Evolutionary conservation across 1,140 invertebrate species (phyloP).

Genomic region (Drosophila suzukii): DNA sequence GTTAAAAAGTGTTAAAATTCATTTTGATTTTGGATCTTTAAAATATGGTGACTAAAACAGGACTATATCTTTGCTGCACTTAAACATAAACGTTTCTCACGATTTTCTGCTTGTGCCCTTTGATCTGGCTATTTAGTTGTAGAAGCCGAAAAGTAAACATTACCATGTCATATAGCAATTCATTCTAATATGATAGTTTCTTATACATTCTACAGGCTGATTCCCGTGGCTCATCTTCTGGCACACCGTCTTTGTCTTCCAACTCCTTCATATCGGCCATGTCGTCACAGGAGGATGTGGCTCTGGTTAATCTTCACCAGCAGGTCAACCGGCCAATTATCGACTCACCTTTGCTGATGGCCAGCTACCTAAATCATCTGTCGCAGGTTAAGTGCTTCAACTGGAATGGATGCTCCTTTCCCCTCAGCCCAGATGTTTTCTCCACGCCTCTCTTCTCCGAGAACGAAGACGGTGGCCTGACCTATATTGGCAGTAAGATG

Average conservation of each 20-base stretch:
- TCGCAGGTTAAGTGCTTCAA: constrained; percentile 91
- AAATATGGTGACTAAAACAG: not conserved
- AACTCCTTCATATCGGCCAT: constrained; percentile 96
- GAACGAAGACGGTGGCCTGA: constrained; percentile 89
- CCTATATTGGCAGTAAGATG: constrained; percentile 89
- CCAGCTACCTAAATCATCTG: constrained; percentile 96
- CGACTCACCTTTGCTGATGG: constrained; percentile 96
- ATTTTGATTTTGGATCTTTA: not conserved
- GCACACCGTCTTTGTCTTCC: constrained; percentile 88
- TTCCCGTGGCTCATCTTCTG: constrained; percentile 79
- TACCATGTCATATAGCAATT: not conserved
- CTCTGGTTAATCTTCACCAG: constrained; percentile 96
- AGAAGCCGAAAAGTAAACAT: constrained; percentile 35
- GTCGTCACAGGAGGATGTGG: constrained; percentile 96
- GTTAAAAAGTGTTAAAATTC: not conserved
- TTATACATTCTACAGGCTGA: constrained; percentile 71
- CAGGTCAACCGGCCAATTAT: constrained; percentile 97
- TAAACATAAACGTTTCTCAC: constrained; percentile 26
- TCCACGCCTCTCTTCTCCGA: constrained; percentile 90
- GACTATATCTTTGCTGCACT: constrained; percentile 16
- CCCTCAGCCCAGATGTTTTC: constrained; percentile 89
- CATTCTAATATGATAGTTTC: not conserved
- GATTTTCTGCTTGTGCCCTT: constrained; percentile 37
- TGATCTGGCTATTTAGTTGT: constrained; percentile 39
- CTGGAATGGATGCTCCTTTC: constrained; percentile 90